Evolutionary conservation across 2,797 vertebrate genomes (phyloP), one percentile per base, ranked within the genome.

Genomic region (Brotula barbata): DNA sequence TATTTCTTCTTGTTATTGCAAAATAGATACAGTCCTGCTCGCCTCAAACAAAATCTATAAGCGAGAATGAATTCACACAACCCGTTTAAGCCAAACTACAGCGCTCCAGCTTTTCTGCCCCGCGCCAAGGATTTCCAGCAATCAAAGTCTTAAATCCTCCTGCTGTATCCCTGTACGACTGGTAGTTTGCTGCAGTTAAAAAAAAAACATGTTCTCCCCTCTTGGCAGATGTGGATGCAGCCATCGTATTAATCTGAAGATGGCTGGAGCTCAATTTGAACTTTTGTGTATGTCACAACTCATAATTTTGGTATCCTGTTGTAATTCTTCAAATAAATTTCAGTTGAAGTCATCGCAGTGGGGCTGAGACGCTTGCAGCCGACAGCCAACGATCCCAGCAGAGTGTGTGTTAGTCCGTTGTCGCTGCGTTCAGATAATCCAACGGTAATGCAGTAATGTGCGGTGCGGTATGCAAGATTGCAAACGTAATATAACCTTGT

Each of bases 131-230:
- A 71, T 76, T 83, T 76, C 49, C 33, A 67, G 73, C 73, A 81
- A 80, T 75, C 68, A 78, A 56, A 68, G 50, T 49, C 68, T 64
- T 72, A 82, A 82, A 72, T 60, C 77, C 67, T 53, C 17, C 40
- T 17, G 21, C 64, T 69, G 34, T 50, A 66, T 58, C 57, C 25
- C 31, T 6, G 7, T 59, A 67, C 70, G 68, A 71, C 41, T 46
- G 16, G 31, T 71, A 67, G 41, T 73, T 82, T 70, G 36, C 61
- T 59, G 49, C 60, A 55, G 50, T 85, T 81, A 2, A 34, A 40
- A 69, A 31, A 34, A 75, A 8, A 71, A 58, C 10, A 53, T 59
- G 50, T 39, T 36, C 44, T 69, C 28, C 34, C 71, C 56, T 71
- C 40, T 48, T 28, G 70, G 68, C 70, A 66, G 48, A 72, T 73